These are phyloP conservation scores for Varecia variegata DNA, from an alignment of 2,797 vertebrate genomes.

Conservation along the genomic window DNA sequence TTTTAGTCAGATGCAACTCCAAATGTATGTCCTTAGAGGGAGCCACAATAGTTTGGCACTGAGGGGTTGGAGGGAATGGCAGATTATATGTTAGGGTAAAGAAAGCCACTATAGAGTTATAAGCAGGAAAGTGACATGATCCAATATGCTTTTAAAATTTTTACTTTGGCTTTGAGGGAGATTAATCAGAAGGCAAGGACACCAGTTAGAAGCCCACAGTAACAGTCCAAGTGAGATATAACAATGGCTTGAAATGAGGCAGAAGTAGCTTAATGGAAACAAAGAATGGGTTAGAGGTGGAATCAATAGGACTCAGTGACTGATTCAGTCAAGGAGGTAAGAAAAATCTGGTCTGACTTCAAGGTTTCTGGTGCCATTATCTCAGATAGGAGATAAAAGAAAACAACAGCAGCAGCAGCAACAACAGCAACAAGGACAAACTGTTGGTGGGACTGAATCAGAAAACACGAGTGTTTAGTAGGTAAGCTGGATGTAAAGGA, in stretches of 20 bases:
- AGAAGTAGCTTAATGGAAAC: neutral
- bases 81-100: neutral
- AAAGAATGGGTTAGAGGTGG: neutral
- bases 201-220: neutral
- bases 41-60: neutral
- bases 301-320: neutral
- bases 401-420: slow-evolving; percentile 4
- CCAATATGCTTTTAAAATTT: neutral
- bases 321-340: neutral
- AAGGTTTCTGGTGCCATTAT: neutral
- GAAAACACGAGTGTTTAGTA: neutral
- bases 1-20: neutral
- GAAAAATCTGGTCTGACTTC: neutral
- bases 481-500: neutral
- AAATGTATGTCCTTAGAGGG: neutral
- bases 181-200: neutral
- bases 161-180: slow-evolving; percentile 6
- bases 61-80: neutral
- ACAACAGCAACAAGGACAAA: neutral
- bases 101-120: neutral
- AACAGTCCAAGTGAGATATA: neutral
- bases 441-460: neutral
- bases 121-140: neutral
- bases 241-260: neutral
- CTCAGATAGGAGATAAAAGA: neutral